phyloP scores from a whole-genome alignment of 2,113 vertebrate species.

The Theristicus caerulescens region DNA sequence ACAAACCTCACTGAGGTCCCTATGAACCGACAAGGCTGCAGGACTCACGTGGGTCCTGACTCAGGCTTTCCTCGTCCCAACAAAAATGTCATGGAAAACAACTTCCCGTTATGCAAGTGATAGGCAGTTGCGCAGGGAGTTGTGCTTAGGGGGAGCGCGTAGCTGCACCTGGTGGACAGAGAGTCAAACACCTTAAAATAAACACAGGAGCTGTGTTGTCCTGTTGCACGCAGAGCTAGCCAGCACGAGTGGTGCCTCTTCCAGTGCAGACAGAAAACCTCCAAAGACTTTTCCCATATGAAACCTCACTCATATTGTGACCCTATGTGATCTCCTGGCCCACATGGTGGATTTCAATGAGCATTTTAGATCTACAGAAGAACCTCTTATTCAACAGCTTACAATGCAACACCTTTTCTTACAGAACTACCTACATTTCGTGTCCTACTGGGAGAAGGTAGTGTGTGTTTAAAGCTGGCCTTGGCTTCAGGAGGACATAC shows the following conservation, averaged over 20 bases:
- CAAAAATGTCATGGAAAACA: background rate
- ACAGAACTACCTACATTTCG: background rate
- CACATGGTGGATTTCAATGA: background rate
- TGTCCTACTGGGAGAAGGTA: background rate
- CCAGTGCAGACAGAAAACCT: background rate
- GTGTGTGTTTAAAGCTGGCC: background rate
- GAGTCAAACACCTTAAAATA: background rate
- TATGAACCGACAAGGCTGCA: constrained; percentile 47
- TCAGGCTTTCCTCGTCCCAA: background rate
- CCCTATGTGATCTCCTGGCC: background rate
- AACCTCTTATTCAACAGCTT: background rate
- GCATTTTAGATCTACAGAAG: background rate
- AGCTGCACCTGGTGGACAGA: background rate
- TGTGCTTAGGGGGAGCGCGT: background rate
- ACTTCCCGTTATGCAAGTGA: background rate
- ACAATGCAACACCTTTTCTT: background rate
- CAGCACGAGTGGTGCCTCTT: accelerated
- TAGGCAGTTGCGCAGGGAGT: background rate
- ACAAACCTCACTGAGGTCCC: background rate
- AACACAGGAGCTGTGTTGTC: background rate
- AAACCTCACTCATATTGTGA: background rate
- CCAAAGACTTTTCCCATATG: background rate
- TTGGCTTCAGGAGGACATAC: background rate
- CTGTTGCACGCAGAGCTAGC: background rate
- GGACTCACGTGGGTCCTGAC: background rate